phyloP scores from a whole-genome alignment of 2,797 vertebrate genomes.

The Vespertilio murinus region DNA sequence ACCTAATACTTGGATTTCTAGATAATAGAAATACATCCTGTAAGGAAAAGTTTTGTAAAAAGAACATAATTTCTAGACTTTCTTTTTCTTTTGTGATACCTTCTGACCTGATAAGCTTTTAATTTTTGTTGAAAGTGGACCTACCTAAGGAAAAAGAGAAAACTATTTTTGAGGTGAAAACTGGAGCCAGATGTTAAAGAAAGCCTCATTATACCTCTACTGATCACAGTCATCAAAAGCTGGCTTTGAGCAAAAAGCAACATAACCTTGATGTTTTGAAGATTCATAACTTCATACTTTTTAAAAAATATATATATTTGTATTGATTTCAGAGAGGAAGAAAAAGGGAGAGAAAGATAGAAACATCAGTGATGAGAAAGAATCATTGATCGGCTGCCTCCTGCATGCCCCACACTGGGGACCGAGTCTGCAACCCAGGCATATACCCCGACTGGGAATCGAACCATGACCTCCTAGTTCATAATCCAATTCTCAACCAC shows the following conservation, averaged over 20 bases:
- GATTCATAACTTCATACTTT: not conserved
- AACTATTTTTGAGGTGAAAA: not conserved
- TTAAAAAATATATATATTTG: no score
- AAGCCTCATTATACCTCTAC: not conserved
- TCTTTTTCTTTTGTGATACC: not conserved
- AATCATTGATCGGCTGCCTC: no score
- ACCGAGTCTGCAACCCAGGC: no score
- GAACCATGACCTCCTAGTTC: no score
- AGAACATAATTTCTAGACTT: not conserved
- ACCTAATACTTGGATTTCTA: not conserved
- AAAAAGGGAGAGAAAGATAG: no score
- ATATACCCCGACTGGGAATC: no score
- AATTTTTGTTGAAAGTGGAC: not conserved
- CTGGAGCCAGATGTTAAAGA: not conserved
- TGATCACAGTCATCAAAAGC: not conserved
- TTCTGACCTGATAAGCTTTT: not conserved
- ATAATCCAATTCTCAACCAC: no score
- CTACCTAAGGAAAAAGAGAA: not conserved
- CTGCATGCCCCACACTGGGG: no score
- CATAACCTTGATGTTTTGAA: not conserved
- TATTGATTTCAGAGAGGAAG: no score
- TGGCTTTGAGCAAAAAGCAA: not conserved
- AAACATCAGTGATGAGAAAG: no score
- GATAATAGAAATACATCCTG: not conserved
- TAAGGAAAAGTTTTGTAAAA: slow-evolving; percentile 14